Percentiles rank a stretch among this genome's conserved stretches.
These are phyloP conservation scores for Ginglymostoma cirratum DNA, from an alignment of 2,113 vertebrate species.

Conservation along the genomic window DNA sequence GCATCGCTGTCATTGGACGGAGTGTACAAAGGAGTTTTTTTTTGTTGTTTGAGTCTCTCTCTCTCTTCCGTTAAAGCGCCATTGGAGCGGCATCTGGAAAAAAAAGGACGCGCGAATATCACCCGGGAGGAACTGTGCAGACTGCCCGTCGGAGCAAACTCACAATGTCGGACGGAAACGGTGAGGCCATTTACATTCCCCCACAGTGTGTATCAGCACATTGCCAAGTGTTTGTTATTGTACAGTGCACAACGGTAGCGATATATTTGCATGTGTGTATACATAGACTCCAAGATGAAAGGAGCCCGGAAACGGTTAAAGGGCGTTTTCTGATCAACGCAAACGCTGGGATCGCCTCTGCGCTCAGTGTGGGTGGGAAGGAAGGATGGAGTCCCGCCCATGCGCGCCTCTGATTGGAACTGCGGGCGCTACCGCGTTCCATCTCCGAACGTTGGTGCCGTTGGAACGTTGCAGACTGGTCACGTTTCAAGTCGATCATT, in stretches of 20 bases:
- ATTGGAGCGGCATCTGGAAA: neutral
- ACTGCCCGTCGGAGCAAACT: neutral
- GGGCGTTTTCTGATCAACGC: neutral
- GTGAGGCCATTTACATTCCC: neutral
- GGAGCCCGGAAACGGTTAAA: slow-evolving; percentile 23
- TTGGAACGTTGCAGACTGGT: neutral
- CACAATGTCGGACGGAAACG: neutral
- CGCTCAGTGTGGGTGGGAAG: neutral
- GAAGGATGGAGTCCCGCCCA: neutral
- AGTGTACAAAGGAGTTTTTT: neutral
- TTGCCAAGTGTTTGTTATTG: neutral
- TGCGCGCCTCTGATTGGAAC: neutral
- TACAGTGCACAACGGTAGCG: neutral
- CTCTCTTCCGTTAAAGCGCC: slow-evolving; percentile 34
- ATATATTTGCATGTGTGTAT: neutral
- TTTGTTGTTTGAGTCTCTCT: neutral
- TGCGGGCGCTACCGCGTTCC: neutral
- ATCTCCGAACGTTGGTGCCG: neutral
- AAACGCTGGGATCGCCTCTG: neutral
- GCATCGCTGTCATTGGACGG: neutral
- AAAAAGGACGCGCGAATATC: neutral
- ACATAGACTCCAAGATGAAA: neutral
- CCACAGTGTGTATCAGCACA: neutral
- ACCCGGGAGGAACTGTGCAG: neutral
- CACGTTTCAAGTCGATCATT: neutral